phyloP scores from a whole-genome alignment of 2,113 vertebrate genomes.

The Holacanthus passer region DNA sequence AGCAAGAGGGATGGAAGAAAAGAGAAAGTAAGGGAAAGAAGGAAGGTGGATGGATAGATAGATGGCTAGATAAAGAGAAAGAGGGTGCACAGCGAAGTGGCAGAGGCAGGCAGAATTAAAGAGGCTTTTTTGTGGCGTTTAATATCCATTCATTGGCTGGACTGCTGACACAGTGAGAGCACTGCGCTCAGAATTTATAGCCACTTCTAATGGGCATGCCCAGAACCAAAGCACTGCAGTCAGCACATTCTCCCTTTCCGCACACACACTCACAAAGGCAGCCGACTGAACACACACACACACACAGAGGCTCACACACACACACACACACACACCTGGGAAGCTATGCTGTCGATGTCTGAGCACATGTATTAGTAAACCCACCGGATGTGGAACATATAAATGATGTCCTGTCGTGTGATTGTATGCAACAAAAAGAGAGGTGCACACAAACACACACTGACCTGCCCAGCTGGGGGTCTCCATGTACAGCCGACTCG shows the following conservation, averaged over 20 bases:
- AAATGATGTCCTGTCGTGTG: slow-evolving; percentile 1
- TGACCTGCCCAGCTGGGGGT: slow-evolving; percentile 78
- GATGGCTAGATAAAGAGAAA: slow-evolving; percentile 57
- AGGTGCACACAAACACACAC: slow-evolving; percentile 22
- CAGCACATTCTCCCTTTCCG: slow-evolving; percentile 82
- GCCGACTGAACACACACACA: slow-evolving; percentile 21
- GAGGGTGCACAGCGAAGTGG: slow-evolving; percentile 60
- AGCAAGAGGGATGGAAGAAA: background rate
- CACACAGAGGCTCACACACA: slow-evolving; percentile 28
- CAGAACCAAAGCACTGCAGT: slow-evolving; percentile 83
- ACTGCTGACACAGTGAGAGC: slow-evolving; percentile 90
- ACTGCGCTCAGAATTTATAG: slow-evolving; percentile 87
- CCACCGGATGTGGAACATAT: slow-evolving; percentile 9
- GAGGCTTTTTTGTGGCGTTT: slow-evolving; percentile 89
- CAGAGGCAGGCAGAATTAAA: slow-evolving; percentile 86
- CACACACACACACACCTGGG: slow-evolving; percentile 3
- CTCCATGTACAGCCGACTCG: slow-evolving; percentile 72
- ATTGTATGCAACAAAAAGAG: background rate
- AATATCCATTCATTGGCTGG: slow-evolving; percentile 90
- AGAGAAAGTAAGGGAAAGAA: slow-evolving; percentile 17
- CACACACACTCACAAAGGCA: slow-evolving; percentile 58
- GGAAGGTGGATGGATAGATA: slow-evolving; percentile 49
- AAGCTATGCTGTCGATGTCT: slow-evolving; percentile 43
- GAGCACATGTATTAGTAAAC: slow-evolving; percentile 40
- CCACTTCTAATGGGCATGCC: slow-evolving; percentile 85